Conservation (phyloP, 2,888 invertebrate genomes). For the Ecliptopera silaceata region DNA sequence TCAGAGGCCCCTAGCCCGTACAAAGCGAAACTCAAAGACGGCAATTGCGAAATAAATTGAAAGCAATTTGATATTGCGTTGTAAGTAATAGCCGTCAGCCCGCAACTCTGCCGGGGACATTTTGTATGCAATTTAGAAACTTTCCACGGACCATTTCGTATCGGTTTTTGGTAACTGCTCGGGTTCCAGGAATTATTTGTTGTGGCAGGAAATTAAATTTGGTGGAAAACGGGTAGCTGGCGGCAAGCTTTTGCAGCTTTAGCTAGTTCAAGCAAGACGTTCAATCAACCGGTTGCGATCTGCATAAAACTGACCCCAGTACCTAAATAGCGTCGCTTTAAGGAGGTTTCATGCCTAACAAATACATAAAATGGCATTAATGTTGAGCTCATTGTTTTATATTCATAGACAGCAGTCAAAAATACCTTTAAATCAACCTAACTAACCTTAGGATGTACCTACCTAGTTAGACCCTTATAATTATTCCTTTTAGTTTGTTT, state of each 20-base stretch:
- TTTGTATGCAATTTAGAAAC: slow-evolving; percentile 74
- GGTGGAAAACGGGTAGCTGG: slow-evolving; percentile 14
- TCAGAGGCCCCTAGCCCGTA: slow-evolving; percentile 82
- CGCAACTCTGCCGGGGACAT: slow-evolving; percentile 71
- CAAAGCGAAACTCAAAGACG: slow-evolving; percentile 84
- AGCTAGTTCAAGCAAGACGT: background rate
- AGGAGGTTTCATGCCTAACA: too few species aligned
- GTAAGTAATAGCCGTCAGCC: slow-evolving; percentile 82
- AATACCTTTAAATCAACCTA: too few species aligned
- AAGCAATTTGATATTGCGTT: slow-evolving; percentile 84
- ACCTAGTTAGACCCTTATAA: too few species aligned
- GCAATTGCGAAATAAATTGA: slow-evolving; percentile 84
- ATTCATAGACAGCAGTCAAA: too few species aligned
- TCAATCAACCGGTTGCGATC: background rate
- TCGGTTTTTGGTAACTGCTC: slow-evolving; percentile 48
- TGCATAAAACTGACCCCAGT: too few species aligned
- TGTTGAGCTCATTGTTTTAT: too few species aligned
- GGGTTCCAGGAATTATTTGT: slow-evolving; percentile 44
- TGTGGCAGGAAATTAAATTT: slow-evolving; percentile 38
- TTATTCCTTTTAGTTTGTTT: too few species aligned
- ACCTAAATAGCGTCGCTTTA: too few species aligned
- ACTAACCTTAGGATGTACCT: too few species aligned
- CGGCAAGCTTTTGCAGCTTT: background rate
- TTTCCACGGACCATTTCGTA: slow-evolving; percentile 66
- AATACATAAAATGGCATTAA: too few species aligned